Base-by-base conservation (phyloP, 2,888 invertebrate genomes). In the Rhingia campestris region DNA sequence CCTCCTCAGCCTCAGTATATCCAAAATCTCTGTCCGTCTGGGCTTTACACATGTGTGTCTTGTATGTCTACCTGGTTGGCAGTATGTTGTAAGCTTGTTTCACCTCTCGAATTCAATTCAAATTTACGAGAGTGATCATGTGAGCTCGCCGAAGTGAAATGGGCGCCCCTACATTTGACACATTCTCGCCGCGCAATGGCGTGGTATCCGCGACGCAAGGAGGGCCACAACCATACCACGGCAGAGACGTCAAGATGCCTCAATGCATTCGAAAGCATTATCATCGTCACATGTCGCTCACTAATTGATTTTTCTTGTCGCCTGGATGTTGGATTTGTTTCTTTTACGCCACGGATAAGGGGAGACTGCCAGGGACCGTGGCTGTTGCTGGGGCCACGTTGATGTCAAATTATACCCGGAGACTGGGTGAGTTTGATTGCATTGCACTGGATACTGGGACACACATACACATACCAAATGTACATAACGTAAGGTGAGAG, bases 231-330 rank as follows among this genome's bases (percentile, higher is more conserved):
- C 56, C 43, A 41, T 12, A 49, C 56, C 63, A 64, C 41, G 49
- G 53, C 77, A 7, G 30, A 77, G 69, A 73, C 84, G 80, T 84
- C 84, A 84, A 75, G 74, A 84, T 74, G 84, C 84, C 75, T 84
- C 84, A 84, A 84, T 84, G 80, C 79, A 61, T 87, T 76, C 69
- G 86, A 84, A 86, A 74, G 88, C 89, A 89, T 88, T 90, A 90
- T 90, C 90, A 91, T 91, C 91, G 89, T 90, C 91, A 91, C 88
- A 91, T 90, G 91, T 90, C 91, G 90, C 89, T 90, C 90, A 89
- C 91, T 91, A 91, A 91, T 91, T 91, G 91, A 91, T 91, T 91
- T 91, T 91, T 90, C 91, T 90, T 91, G 91, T 91, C 91, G 90
- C 89, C 89, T 89, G 89, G 87, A 89, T 88, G 87, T 89, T 86